Conservation (phyloP, 1,140 invertebrate genomes). For the Papilio polyxenes region DNA sequence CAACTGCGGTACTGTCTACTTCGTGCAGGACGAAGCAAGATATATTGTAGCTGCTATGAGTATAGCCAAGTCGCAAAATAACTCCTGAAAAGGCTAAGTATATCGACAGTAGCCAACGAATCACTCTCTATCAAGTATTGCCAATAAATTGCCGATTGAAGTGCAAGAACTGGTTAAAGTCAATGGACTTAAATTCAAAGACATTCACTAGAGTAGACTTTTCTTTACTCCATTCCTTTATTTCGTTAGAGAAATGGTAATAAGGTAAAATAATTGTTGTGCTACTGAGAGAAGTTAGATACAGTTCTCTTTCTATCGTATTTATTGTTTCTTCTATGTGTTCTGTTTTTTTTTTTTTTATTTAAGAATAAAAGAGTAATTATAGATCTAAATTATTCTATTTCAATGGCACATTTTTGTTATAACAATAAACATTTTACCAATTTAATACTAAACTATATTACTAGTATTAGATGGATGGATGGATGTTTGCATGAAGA, state of each 20-base stretch:
- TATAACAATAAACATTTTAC: not conserved
- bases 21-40: conserved; percentile 71
- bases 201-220: conserved; percentile 16
- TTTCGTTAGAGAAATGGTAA: conserved; percentile 19
- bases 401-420: too few relatives aligned
- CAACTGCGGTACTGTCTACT: conserved; percentile 59
- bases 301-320: not conserved
- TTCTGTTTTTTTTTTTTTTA: too few relatives aligned
- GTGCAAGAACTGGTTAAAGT: conserved; percentile 33
- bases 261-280: conserved; percentile 21
- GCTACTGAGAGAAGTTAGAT: not conserved
- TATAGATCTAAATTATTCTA: too few relatives aligned
- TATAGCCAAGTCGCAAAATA: not conserved
- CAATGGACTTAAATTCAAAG: conserved; percentile 36
- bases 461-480: too few relatives aligned
- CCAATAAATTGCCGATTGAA: conserved; percentile 33
- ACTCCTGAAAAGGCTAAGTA: conserved; percentile 38
- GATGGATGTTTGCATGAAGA: too few relatives aligned
- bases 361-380: too few relatives aligned
- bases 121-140: conserved; percentile 31
- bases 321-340: not conserved
- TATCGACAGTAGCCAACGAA: conserved; percentile 43
- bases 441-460: not conserved
- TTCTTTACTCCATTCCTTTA: conserved; percentile 23
- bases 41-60: conserved; percentile 64